A percentile compares a stretch with the other conserved stretches of the same genome.
phyloP scores from a whole-genome alignment of 2,797 vertebrate species.

The Ibycter americanus region DNA sequence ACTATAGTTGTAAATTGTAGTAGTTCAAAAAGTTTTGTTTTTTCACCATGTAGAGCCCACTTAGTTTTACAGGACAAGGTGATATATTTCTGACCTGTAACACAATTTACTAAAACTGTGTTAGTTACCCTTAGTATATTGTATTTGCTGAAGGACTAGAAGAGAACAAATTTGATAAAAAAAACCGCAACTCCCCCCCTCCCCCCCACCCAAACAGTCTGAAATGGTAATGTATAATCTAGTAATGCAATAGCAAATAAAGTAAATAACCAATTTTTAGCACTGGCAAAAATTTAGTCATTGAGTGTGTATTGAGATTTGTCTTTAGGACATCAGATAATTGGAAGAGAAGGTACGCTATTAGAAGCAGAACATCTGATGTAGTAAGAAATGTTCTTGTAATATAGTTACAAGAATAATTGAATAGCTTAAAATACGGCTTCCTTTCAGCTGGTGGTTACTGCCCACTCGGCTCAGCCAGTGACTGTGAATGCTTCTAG shows the following conservation, averaged over 20 bases:
- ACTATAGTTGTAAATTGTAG: not conserved
- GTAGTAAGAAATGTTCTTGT: not conserved
- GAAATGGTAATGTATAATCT: slow-evolving; percentile 55
- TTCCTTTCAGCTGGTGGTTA: not conserved
- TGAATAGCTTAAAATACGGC: not conserved
- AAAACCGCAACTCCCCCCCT: not conserved
- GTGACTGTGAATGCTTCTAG: not conserved
- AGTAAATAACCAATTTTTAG: slow-evolving; percentile 31
- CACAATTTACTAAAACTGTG: slow-evolving; percentile 62
- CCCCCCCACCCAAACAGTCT: not conserved
- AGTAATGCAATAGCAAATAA: slow-evolving; percentile 29
- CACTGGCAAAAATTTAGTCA: not conserved
- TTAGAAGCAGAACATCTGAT: slow-evolving; percentile 14
- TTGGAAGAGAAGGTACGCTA: slow-evolving; percentile 25
- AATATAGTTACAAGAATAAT: slow-evolving; percentile 15
- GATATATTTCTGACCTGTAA: slow-evolving; percentile 53
- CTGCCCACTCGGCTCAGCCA: not conserved
- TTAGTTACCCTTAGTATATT: slow-evolving; percentile 54
- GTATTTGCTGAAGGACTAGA: slow-evolving; percentile 46
- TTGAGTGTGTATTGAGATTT: slow-evolving; percentile 8
- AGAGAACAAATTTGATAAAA: slow-evolving; percentile 52
- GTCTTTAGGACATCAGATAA: slow-evolving; percentile 47
- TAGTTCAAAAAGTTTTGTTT: not conserved
- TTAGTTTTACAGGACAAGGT: slow-evolving; percentile 54
- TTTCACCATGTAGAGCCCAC: not conserved